Conservation (phyloP, 2,113 vertebrate genomes). For the Glaucidium brasilianum region DNA sequence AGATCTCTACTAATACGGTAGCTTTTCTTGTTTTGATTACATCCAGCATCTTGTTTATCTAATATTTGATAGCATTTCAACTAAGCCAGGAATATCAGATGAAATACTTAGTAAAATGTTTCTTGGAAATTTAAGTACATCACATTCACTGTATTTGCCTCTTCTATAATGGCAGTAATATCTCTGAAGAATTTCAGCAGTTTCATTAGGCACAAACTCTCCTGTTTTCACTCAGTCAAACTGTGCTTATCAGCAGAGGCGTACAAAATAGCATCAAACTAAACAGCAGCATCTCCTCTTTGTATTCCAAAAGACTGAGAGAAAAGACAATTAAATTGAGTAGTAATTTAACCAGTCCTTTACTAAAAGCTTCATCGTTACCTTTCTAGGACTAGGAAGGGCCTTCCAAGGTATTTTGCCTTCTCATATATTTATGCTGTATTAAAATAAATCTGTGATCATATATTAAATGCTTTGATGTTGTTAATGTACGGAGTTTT, state of each 20-base stretch:
- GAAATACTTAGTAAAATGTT: background rate
- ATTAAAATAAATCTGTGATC: background rate
- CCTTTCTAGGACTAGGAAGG: background rate
- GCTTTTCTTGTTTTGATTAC: background rate
- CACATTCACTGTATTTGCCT: background rate
- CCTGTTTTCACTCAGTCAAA: background rate
- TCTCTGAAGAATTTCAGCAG: background rate
- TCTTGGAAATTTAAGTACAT: background rate
- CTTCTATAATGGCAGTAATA: background rate
- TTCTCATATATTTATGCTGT: background rate
- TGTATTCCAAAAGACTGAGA: background rate
- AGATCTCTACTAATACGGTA: background rate
- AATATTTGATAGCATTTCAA: background rate
- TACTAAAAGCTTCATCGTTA: background rate
- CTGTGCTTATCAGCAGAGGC: background rate
- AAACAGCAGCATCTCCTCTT: background rate
- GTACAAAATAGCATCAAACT: background rate
- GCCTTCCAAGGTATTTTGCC: background rate
- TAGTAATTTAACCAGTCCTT: background rate
- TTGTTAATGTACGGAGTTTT: background rate
- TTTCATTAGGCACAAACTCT: background rate
- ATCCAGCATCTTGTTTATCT: background rate
- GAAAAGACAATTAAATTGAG: background rate
- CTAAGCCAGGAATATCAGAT: background rate
- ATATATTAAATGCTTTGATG: background rate